A percentile compares a stretch with the other conserved stretches of the same genome.
These are phyloP conservation scores for Numida meleagris DNA, from an alignment of 2,113 vertebrate genomes.

Conservation along the genomic window DNA sequence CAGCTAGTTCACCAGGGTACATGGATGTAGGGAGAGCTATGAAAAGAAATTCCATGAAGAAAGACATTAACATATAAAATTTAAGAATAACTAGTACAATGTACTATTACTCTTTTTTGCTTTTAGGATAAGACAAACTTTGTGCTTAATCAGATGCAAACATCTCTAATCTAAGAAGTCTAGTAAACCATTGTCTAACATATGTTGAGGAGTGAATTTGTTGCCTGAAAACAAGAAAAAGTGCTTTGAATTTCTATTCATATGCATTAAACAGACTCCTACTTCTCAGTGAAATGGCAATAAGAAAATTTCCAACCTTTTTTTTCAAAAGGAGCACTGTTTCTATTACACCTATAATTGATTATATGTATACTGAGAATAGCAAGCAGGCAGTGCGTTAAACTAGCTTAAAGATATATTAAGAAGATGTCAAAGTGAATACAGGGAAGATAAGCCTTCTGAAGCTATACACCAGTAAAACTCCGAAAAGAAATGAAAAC, in stretches of 20 bases:
- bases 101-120: background rate
- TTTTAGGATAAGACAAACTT: constrained; percentile 21
- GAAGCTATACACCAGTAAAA: constrained; percentile 22
- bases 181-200: constrained; percentile 32
- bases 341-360: constrained; percentile 57
- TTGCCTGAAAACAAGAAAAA: constrained; percentile 30
- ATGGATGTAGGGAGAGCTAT: background rate
- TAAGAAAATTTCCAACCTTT: constrained; percentile 35
- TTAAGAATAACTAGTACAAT: background rate
- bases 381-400: constrained; percentile 16
- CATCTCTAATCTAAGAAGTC: background rate
- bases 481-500: constrained; percentile 11
- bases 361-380: constrained; percentile 49
- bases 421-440: constrained; percentile 38
- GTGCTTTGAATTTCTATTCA: constrained; percentile 46
- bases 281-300: constrained; percentile 28
- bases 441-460: constrained; percentile 35
- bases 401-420: constrained; percentile 44
- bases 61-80: background rate
- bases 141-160: background rate
- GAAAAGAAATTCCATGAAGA: background rate
- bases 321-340: constrained; percentile 54
- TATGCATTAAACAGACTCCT: background rate
- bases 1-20: background rate
- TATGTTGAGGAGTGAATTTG: background rate